Evolutionary conservation across 1,140 invertebrate genomes (phyloP), one percentile per base, ranked within the genome.

Genomic region (Polypedilum pembai): DNA sequence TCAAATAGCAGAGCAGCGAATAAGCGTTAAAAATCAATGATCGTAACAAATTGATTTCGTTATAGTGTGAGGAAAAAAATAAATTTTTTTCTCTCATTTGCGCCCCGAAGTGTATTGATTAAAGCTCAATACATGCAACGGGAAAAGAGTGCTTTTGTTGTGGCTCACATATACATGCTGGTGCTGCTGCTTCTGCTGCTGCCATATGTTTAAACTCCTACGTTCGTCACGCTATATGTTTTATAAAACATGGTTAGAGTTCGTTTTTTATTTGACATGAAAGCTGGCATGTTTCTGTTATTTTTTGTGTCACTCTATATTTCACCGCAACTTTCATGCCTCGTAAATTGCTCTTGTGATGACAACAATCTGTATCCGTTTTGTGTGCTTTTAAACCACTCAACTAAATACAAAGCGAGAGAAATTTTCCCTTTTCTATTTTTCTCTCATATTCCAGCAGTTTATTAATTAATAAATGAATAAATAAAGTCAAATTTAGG

Each of bases 1-100:
- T 56, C 45, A 56, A n/a, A 33, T 1, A 33, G 24, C 24, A 33
- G 12, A 56, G 1, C 45, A 56, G 45, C n/a, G 12, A n/a, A 56
- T 56, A 33, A n/a, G 45, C 45, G 65, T 20, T n/a, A 21, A 69
- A 69, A 69, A 69, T 69, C 65, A 69, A 69, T 69, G 65, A 69
- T 69, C 20, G 65, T 4, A 69, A 69, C 65, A 69, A 69, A 69
- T 69, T 69, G 65, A 69, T 69, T 69, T 21, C 45, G n/a, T n/a
- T 33, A 33, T 33, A 33, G 24, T 33, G 24, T 33, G 24, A 33
- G 24, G 24, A 56, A 15, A 45, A 45, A 56, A 56, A 56, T 56
- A 56, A 56, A 56, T n/a, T n/a, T 56, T 56, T 33, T n/a, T n/a
- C n/a, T 33, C 24, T 33, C 24, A 33, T 33, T 56, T 12, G 45